These are phyloP conservation scores for Tetramorium simillimum DNA, from an alignment of 1,140 invertebrate species.

Conservation along the genomic window DNA sequence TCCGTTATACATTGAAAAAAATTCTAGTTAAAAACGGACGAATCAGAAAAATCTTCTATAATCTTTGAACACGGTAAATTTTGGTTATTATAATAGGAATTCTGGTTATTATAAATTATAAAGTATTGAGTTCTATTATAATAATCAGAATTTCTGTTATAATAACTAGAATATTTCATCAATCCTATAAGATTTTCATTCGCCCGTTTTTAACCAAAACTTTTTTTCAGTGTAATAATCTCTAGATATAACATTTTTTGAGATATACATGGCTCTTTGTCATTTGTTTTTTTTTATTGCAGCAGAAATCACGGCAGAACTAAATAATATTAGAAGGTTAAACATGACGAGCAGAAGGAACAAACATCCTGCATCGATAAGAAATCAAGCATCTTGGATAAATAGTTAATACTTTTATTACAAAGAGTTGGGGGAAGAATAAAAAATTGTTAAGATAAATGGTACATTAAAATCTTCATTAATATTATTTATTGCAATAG, in stretches of 20 bases:
- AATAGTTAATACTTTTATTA: constrained; percentile 11
- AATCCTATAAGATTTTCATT: no score
- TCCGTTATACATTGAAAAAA: background rate
- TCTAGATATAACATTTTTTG: background rate
- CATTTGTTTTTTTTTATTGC: background rate
- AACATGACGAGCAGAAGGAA: constrained; percentile 40
- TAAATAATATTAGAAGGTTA: background rate
- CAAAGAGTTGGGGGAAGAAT: background rate
- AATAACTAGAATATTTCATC: no score
- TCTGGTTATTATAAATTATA: no score
- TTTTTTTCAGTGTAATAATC: background rate
- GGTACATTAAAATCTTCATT: background rate
- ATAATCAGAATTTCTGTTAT: no score
- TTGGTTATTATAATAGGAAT: no score
- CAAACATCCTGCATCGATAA: constrained; percentile 19
- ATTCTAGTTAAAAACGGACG: no score
- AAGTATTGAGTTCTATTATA: no score
- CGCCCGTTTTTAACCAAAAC: no score
- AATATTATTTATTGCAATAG: constrained; percentile 6
- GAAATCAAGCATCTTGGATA: constrained; percentile 24
- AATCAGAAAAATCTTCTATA: no score
- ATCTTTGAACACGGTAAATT: no score
- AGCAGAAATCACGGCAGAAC: background rate
- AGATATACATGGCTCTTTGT: background rate
- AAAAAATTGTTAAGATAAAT: background rate